phyloP scores from a whole-genome alignment of 2,113 vertebrate species.

The Ceyx cyanopectus region DNA sequence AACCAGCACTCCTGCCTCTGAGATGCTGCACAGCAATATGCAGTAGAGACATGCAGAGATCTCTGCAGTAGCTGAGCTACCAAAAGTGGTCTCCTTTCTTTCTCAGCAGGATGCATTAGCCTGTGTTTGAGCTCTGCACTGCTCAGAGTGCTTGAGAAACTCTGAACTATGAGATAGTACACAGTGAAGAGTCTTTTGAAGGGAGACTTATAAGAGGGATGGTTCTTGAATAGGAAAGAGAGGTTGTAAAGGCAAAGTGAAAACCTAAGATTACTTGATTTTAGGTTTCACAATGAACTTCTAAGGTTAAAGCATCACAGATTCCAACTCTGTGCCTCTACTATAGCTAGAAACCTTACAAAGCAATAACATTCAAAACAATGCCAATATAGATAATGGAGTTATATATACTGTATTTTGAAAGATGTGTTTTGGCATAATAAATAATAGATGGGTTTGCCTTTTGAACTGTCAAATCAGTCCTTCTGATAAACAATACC shows the following conservation, averaged over 20 bases:
- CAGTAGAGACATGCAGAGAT: neutral
- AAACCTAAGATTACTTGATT: neutral
- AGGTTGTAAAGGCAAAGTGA: neutral
- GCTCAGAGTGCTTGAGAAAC: neutral
- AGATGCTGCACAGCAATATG: neutral
- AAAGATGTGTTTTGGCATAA: constrained; percentile 23
- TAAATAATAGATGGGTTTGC: constrained; percentile 45
- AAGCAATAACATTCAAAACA: neutral
- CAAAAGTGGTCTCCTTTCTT: neutral
- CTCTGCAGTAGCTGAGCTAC: neutral
- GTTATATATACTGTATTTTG: neutral
- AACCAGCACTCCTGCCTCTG: neutral
- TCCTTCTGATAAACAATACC: constrained; percentile 30
- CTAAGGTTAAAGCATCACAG: neutral
- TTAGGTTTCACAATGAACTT: neutral
- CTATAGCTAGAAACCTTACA: neutral
- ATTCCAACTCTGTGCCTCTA: neutral
- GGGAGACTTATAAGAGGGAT: neutral
- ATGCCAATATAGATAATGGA: neutral
- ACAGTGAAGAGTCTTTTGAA: neutral
- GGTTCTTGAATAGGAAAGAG: neutral
- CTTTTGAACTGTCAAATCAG: constrained; percentile 51
- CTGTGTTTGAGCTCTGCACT: neutral
- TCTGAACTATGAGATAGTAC: neutral
- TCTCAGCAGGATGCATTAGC: neutral